Percentiles rank a stretch among this genome's conserved stretches.
These are phyloP conservation scores for Lasioglossum zephyrum DNA, from an alignment of 2,888 invertebrate species.

Conservation along the genomic window DNA sequence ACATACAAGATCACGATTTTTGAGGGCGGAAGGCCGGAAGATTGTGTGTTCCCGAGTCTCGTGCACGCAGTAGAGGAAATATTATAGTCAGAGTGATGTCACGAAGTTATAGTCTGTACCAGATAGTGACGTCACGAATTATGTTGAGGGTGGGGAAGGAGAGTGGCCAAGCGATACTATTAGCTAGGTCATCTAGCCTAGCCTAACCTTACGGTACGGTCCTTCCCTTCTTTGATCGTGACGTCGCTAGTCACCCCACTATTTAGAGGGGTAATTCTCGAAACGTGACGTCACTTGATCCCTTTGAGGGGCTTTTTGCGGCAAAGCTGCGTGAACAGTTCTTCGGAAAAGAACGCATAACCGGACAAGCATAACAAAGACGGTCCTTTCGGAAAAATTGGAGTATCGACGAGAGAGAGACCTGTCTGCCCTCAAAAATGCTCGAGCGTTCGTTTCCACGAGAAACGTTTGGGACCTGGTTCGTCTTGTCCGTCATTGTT, in stretches of 20 bases:
- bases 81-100: not conserved
- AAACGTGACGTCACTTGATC: not conserved
- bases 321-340: not conserved
- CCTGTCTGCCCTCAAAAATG: conserved; percentile 43
- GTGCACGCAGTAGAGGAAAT: not conserved
- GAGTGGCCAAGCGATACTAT: not conserved
- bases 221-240: not conserved
- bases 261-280: not conserved
- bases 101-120: not conserved
- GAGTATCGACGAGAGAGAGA: not conserved
- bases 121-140: not conserved
- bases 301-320: not conserved
- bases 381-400: not conserved
- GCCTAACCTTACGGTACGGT: not conserved
- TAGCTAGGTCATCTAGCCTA: not conserved
- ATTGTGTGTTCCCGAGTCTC: not conserved
- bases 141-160: not conserved
- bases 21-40: conserved; percentile 26
- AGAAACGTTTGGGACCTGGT: conserved; percentile 72
- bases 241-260: not conserved
- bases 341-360: not conserved
- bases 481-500: conserved; percentile 77
- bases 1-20: conserved; percentile 43
- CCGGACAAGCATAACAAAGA: not conserved
- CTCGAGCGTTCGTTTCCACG: conserved; percentile 60